Conservation (phyloP, 2,113 vertebrate species). For the Nematolebias whitei region DNA sequence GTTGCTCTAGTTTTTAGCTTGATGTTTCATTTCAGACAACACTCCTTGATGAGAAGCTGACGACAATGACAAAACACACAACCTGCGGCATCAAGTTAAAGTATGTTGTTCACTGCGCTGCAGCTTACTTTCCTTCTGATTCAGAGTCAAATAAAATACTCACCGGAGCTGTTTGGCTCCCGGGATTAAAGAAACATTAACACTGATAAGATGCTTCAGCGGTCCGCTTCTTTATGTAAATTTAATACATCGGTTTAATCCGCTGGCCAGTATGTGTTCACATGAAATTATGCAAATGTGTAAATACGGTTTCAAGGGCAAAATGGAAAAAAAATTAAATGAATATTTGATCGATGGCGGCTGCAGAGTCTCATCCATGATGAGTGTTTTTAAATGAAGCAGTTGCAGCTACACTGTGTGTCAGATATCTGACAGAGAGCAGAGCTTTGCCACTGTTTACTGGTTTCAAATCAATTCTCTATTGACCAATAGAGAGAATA, state of each 20-base stretch:
- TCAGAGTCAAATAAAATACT: conserved; percentile 6
- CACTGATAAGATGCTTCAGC: not conserved
- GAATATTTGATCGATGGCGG: no score
- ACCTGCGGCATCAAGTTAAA: not conserved
- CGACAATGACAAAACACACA: conserved; percentile 4
- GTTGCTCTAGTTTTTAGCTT: not conserved
- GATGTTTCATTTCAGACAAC: not conserved
- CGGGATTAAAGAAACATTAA: not conserved
- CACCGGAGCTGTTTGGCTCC: conserved; percentile 7
- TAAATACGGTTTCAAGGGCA: not conserved
- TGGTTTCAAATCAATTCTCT: conserved; percentile 52
- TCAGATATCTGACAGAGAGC: conserved; percentile 45
- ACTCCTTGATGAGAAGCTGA: not conserved
- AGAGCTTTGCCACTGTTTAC: conserved; percentile 36
- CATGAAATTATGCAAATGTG: not conserved
- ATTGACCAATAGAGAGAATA: conserved; percentile 68
- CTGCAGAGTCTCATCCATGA: not conserved
- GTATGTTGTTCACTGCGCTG: conserved; percentile 2
- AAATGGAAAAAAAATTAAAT: not conserved
- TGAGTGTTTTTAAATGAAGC: not conserved
- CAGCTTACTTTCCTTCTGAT: conserved; percentile 2
- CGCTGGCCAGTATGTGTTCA: not conserved
- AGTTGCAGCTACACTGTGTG: conserved; percentile 47
- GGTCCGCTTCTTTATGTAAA: conserved; percentile 11
- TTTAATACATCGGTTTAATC: conserved; percentile 7